phyloP scores from a whole-genome alignment of 2,113 vertebrate genomes.

The Physeter macrocephalus region DNA sequence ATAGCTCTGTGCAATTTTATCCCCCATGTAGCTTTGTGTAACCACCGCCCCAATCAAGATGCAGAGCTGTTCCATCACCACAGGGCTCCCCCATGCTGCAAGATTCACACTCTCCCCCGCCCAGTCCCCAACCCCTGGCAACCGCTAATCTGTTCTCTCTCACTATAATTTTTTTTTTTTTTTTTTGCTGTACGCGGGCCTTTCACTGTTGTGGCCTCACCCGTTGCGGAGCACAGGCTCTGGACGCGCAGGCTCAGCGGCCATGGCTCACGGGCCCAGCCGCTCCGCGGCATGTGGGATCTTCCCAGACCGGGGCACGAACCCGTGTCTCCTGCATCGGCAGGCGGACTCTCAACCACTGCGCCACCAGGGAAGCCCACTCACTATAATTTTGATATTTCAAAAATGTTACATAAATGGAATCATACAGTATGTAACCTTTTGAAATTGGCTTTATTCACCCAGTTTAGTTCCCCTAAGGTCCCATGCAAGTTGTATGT shows the following conservation, averaged over 20 bases:
- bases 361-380: too few relatives aligned
- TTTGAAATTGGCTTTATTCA: background rate
- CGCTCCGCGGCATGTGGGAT: too few relatives aligned
- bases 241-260: too few relatives aligned
- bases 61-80: background rate
- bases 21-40: background rate
- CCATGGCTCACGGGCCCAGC: too few relatives aligned
- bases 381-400: background rate
- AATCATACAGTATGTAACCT: background rate
- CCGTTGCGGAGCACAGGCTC: too few relatives aligned
- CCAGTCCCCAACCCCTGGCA: background rate
- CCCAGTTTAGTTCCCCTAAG: background rate
- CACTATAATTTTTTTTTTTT: background rate
- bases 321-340: too few relatives aligned
- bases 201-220: too few relatives aligned
- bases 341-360: too few relatives aligned
- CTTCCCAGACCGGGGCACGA: too few relatives aligned
- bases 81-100: background rate
- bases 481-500: rapidly evolving
- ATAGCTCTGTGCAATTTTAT: background rate
- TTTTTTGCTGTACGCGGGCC: too few relatives aligned
- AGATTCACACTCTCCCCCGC: background rate
- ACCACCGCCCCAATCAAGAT: background rate
- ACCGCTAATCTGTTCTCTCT: background rate
- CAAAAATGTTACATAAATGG: background rate